Evolutionary conservation across 2,888 invertebrate genomes (phyloP), one percentile per base, ranked within the genome.

Genomic region (Coecobrya sp.): DNA sequence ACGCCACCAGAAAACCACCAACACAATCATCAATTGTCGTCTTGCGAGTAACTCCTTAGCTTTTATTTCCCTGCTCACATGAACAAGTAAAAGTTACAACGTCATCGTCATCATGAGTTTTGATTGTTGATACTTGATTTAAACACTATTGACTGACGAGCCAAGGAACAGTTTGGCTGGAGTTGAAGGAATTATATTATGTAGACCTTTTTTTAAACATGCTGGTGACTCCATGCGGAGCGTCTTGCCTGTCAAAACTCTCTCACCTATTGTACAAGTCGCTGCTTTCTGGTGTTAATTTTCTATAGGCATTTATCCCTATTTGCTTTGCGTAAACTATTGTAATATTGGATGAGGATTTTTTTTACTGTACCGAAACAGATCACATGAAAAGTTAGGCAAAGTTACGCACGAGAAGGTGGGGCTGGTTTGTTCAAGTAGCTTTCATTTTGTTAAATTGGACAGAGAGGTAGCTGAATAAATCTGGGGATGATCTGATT

Each of bases 21-120:
- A 76, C 85, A 91, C 85, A 82, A 82, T 85, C 79, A 88, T 84
- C 88, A 88, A 92, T 92, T 92, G 92, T 92, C 45, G 62, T n/a
- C n/a, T n/a, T n/a, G n/a, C n/a, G n/a, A n/a, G n/a, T 84, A 86
- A 59, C 36, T 49, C 89, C 30, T 25, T 86, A 3, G 3, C 79
- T 42, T 91, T 88, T 84, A 27, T 70, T 86, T 86, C 42, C 22
- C 25, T 52, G 42, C 65, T 86, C 79, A 84, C 30, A 87, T n/a
- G 55, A 52, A 49, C 42, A 25, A 73, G 87, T 1, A 76, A 88
- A 88, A 92, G 92, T 92, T 92, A 88, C 92, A 62, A 65, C 87
- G 92, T 92, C 92, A 92, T 92, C 88, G 52, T 91, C 84, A 84
- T 87, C 73, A 84, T 65, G 82, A 82, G 76, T 87, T 86, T 87